Evolutionary conservation across 2,113 vertebrate genomes (phyloP), one percentile per base, ranked within the genome.

Genomic region (Hippolais icterina): DNA sequence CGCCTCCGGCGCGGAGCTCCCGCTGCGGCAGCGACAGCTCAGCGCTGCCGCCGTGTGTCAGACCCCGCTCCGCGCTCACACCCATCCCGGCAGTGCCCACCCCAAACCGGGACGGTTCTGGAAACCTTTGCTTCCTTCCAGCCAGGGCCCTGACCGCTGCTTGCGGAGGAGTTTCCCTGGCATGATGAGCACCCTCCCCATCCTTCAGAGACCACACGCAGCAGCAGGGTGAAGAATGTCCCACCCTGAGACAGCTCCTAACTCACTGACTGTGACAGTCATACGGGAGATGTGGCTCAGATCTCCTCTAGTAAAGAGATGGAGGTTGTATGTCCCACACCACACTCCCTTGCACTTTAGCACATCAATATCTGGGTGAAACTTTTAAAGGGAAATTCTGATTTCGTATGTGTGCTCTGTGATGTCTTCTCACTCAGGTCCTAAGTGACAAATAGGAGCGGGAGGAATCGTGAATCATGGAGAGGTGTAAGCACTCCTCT

Each of bases 31-130:
- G 35, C 7, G 1, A 81, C 81, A 3, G 86, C 83, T 64, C 88
- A 4, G 71, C n/a, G 8, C 79, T 70, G 94, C 94, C 82, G 10
- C 57, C 82, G 0, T 9, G 77, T 42, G 86, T 71, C 54, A 3
- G 50, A 46, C 54, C 23, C 41, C 0, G 3, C 83, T 37, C 61
- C 10, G 0, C 3, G 0, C 68, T 5, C 81, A 2, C 61, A 11
- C 9, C 53, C 53, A 4, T 10, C 52, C 46, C 19, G 2, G 24
- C 47, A 2, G 2, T 0, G 21, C 47, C 1, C 46, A 11, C 23
- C 31, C 35, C 20, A 0, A 3, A 4, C 6, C 0, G 0, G 10
- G 4, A 22, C 6, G 2, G 4, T 6, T 85, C 44, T 5, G 6
- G 46, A 15, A 42, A 20, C 27, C 27, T 16, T 71, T 12, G 29